Percentiles rank a stretch among this genome's conserved stretches.
These are phyloP conservation scores for Oppia nitens DNA, from an alignment of 1,140 invertebrate species.

Conservation along the genomic window DNA sequence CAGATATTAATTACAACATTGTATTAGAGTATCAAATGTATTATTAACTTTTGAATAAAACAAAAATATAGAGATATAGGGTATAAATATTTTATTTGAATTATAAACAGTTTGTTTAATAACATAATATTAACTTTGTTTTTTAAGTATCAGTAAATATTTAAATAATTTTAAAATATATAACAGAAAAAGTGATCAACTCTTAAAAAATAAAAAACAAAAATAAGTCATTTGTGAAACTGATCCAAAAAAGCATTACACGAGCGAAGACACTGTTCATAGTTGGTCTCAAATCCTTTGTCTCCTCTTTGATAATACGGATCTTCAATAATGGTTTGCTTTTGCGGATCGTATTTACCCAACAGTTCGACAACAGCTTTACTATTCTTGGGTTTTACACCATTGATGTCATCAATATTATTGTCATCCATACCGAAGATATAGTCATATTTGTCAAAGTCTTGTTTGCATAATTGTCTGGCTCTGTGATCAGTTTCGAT, in stretches of 20 bases:
- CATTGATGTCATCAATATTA: constrained; percentile 50
- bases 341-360: constrained; percentile 60
- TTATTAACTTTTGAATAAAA: no score
- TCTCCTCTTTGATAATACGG: constrained; percentile 54
- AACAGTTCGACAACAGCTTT: constrained; percentile 56
- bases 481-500: constrained; percentile 54
- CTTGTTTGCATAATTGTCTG: constrained; percentile 46
- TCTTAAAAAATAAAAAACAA: not conserved
- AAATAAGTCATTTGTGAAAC: not conserved
- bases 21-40: no score
- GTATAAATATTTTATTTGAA: no score
- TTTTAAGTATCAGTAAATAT: no score
- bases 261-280: constrained; percentile 27
- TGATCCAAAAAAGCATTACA: constrained; percentile 27
- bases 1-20: no score
- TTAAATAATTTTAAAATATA: no score
- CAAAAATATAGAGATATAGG: no score
- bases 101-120: no score
- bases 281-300: constrained; percentile 29
- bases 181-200: no score
- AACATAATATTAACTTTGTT: no score
- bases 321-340: constrained; percentile 60
- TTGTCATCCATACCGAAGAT: constrained; percentile 81
- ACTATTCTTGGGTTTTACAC: constrained; percentile 36
- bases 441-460: constrained; percentile 60